These are phyloP conservation scores for Shinisaurus crocodilurus DNA, from an alignment of 2,113 vertebrate species.

Conservation along the genomic window DNA sequence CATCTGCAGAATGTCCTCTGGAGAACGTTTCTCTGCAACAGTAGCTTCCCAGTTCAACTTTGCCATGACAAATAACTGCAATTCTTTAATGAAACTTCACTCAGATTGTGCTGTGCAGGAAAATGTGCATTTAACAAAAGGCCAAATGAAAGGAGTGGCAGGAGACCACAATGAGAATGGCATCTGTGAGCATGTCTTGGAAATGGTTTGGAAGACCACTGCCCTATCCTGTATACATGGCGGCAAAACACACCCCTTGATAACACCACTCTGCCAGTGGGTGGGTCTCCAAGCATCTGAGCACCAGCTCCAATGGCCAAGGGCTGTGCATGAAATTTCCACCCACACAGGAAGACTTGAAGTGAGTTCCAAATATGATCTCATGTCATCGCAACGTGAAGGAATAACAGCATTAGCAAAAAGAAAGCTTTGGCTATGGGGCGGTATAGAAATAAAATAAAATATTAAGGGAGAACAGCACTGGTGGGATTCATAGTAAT, in stretches of 20 bases:
- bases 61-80: not conserved
- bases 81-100: not conserved
- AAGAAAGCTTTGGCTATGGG: no score
- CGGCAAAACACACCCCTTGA: not conserved
- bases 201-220: not conserved
- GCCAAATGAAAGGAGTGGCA: not conserved
- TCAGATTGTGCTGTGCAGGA: accelerated
- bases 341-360: not conserved
- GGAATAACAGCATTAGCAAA: not conserved
- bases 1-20: accelerated
- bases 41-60: accelerated
- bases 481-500: not conserved
- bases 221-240: accelerated
- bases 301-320: not conserved
- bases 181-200: not conserved
- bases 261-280: accelerated
- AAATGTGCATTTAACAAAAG: not conserved
- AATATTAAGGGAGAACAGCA: no score
- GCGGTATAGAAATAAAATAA: no score
- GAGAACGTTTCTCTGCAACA: not conserved
- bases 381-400: conserved; percentile 11
- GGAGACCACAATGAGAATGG: not conserved
- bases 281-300: not conserved
- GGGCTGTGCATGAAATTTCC: not conserved
- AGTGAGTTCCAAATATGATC: conserved; percentile 34